A percentile compares a stretch with the other conserved stretches of the same genome.
Conservation (phyloP, 2,888 invertebrate species). For the Cephus sareptanus region DNA sequence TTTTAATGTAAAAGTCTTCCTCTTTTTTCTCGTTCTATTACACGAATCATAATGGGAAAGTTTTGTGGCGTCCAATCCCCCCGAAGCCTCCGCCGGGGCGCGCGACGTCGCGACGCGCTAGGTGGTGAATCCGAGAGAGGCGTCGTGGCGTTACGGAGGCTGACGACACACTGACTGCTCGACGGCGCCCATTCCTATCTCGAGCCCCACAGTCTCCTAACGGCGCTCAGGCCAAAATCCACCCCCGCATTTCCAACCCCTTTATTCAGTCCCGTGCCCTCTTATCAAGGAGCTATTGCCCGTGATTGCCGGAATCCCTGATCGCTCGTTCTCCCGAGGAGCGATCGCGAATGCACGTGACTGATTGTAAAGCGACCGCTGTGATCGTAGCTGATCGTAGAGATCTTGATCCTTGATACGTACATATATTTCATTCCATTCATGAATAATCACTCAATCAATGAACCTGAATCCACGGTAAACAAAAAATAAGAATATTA, state of each 20-base stretch:
- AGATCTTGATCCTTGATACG: too few species aligned
- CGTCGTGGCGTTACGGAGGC: constrained; percentile 61
- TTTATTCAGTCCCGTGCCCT: neutral
- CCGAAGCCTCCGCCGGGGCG: constrained; percentile 8
- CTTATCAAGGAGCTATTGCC: constrained; percentile 2
- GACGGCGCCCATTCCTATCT: constrained; percentile 28
- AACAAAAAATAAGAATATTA: too few species aligned
- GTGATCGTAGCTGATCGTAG: too few species aligned
- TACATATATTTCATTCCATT: too few species aligned
- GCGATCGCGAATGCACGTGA: too few species aligned
- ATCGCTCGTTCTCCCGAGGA: too few species aligned
- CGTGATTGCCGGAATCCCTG: neutral
- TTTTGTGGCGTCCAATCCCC: neutral
- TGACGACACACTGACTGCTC: constrained; percentile 61
- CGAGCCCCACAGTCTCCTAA: constrained; percentile 11
- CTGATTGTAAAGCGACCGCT: too few species aligned
- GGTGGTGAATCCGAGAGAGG: constrained; percentile 21
- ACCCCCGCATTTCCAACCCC: constrained; percentile 20
- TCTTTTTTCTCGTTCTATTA: too few species aligned
- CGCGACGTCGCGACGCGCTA: constrained; percentile 19
- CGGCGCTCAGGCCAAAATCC: constrained; percentile 25
- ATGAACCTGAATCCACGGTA: too few species aligned
- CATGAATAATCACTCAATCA: too few species aligned
- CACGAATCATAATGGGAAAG: too few species aligned
- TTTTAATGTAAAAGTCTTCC: too few species aligned